phyloP scores from a whole-genome alignment of 2,888 invertebrate genomes.

The Poecilus cupreus region DNA sequence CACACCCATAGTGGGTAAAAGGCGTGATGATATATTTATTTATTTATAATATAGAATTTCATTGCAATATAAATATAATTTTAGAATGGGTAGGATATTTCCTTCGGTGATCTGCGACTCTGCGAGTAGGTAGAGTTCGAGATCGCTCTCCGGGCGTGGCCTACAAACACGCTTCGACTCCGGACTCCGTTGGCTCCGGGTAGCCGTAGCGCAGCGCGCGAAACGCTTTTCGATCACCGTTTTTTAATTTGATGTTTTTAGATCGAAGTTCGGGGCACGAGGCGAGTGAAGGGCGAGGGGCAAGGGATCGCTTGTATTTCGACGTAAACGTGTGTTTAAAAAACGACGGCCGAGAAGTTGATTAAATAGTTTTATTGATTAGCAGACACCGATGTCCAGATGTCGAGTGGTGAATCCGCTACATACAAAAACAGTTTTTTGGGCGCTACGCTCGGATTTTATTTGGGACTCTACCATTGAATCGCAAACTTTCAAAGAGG shows the following conservation, averaged over 20 bases:
- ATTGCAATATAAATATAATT: too few relatives aligned
- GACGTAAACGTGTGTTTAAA: conserved; percentile 52
- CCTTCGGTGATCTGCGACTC: too few relatives aligned
- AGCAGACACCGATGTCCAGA: background rate
- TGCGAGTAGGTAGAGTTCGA: background rate
- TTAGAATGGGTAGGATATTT: too few relatives aligned
- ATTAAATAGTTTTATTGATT: conserved; percentile 57
- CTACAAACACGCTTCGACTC: conserved; percentile 26
- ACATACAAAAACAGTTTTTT: too few relatives aligned
- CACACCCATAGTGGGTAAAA: too few relatives aligned
- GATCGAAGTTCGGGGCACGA: conserved; percentile 43
- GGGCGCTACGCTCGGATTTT: too few relatives aligned
- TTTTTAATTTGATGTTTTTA: conserved; percentile 57
- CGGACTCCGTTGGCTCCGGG: background rate
- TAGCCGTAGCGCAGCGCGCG: background rate
- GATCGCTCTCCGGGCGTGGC: conserved; percentile 16
- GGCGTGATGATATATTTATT: too few relatives aligned
- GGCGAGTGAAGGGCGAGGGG: background rate
- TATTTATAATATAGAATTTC: too few relatives aligned
- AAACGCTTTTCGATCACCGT: conserved; percentile 51
- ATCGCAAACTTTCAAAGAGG: too few relatives aligned
- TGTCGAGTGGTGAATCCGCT: too few relatives aligned
- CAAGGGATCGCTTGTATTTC: conserved; percentile 31
- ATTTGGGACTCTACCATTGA: too few relatives aligned
- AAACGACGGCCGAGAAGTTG: conserved; percentile 33